Percentiles rank a stretch among this genome's conserved stretches.
Evolutionary conservation across 1,140 invertebrate genomes (phyloP).

Genomic region (Drosophila truncata): DNA sequence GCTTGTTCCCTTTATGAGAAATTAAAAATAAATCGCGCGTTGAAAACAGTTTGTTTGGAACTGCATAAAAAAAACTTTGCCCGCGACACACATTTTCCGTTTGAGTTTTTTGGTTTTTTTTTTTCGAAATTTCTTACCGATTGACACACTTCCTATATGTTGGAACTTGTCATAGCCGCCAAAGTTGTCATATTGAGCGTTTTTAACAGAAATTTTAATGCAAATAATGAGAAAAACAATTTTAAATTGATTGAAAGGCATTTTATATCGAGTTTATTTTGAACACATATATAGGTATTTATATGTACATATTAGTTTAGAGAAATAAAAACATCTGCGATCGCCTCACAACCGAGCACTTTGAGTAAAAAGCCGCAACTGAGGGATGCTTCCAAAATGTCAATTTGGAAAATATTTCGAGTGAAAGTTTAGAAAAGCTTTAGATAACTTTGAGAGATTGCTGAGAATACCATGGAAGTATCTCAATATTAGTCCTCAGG

Average conservation of each 20-base stretch:
- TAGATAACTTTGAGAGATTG: slow-evolving; percentile 27
- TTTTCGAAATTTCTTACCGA: slow-evolving; percentile 62
- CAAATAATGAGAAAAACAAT: slow-evolving; percentile 23
- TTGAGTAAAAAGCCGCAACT: slow-evolving; percentile 56
- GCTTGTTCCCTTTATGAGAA: slow-evolving; percentile 77
- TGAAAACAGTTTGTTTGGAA: slow-evolving; percentile 48
- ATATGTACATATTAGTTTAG: slow-evolving; percentile 15
- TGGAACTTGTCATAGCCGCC: slow-evolving; percentile 46
- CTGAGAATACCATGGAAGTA: background rate
- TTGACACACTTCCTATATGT: slow-evolving; percentile 57
- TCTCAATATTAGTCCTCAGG: slow-evolving; percentile 42
- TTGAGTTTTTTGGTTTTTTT: slow-evolving; percentile 5
- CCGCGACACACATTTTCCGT: slow-evolving; percentile 43
- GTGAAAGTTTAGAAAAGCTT: slow-evolving; percentile 66
- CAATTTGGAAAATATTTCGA: slow-evolving; percentile 58
- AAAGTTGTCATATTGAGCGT: slow-evolving; percentile 50
- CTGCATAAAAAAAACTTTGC: slow-evolving; percentile 22
- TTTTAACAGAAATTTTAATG: background rate
- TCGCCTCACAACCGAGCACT: slow-evolving; percentile 17
- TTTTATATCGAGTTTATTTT: slow-evolving; percentile 30
- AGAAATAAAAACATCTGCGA: background rate
- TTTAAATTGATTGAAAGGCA: slow-evolving; percentile 26
- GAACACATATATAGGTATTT: slow-evolving; percentile 27
- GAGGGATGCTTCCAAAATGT: slow-evolving; percentile 52
- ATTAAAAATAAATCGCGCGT: slow-evolving; percentile 78